Evolutionary conservation across 2,113 vertebrate species (phyloP).

Genomic region (Lampris megalopsis): DNA sequence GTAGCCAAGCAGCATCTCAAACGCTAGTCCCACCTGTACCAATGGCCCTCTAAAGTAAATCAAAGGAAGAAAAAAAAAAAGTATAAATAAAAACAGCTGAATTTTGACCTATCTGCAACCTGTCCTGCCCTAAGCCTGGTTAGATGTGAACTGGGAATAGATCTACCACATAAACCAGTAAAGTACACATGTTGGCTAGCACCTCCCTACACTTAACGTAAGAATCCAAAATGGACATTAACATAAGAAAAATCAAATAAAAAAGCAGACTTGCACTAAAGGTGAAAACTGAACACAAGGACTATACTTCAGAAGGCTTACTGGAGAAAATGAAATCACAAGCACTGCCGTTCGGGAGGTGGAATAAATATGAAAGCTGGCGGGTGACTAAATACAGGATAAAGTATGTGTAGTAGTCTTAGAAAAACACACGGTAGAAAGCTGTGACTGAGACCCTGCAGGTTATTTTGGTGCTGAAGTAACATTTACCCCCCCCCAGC

Average conservation of each 20-base stretch:
- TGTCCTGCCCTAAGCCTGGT: neutral
- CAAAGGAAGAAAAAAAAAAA: neutral
- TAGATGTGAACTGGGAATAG: neutral
- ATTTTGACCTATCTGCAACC: neutral
- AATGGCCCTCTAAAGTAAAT: neutral
- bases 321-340: slow-evolving; percentile 10
- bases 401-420: slow-evolving; percentile 35
- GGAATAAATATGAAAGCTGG: neutral
- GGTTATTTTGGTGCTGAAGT: slow-evolving; percentile 67
- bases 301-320: neutral
- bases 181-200: neutral
- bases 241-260: neutral
- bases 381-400: slow-evolving; percentile 7
- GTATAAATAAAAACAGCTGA: neutral
- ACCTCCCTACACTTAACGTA: neutral
- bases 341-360: slow-evolving; percentile 13
- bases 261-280: too few species aligned
- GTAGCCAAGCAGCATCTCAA: slow-evolving; percentile 15
- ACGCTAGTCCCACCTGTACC: neutral
- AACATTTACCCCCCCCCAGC: slow-evolving; percentile 79
- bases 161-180: slow-evolving; percentile 13
- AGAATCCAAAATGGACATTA: neutral
- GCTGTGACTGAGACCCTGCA: slow-evolving; percentile 43
- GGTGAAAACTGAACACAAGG: neutral
- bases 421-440: slow-evolving; percentile 70